Evolutionary conservation across 2,888 invertebrate genomes (phyloP).

Genomic region (Luperina nickerlii): DNA sequence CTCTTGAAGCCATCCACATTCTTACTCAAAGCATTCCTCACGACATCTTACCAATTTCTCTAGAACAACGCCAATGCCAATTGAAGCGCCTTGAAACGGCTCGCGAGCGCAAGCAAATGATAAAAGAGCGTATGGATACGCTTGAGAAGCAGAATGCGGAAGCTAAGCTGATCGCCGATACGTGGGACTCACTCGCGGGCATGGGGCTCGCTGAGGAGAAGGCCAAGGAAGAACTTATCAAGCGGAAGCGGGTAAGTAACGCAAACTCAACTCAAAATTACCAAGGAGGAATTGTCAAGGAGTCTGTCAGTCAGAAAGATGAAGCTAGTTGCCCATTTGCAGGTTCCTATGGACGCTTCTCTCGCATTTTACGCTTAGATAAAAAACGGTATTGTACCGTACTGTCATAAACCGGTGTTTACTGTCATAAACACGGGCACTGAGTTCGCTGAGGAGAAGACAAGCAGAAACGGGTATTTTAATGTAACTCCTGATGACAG

Average conservation of each 20-base stretch:
- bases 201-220: constrained; percentile 74
- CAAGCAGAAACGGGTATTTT: constrained; percentile 21
- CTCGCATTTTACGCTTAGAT: no score
- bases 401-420: no score
- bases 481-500: no score
- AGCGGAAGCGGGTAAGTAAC: constrained; percentile 76
- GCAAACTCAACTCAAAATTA: neutral
- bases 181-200: constrained; percentile 81
- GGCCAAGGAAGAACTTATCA: constrained; percentile 71
- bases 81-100: constrained; percentile 71
- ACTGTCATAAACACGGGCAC: constrained; percentile 61
- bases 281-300: neutral
- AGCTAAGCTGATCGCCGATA: constrained; percentile 69
- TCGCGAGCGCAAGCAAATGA: constrained; percentile 72
- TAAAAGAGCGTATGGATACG: constrained; percentile 70
- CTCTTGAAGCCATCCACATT: neutral
- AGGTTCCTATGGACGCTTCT: no score
- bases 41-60: neutral
- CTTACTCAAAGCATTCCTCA: neutral
- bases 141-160: constrained; percentile 68
- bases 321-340: neutral
- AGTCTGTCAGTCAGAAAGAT: neutral
- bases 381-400: no score
- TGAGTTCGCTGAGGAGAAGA: constrained; percentile 72
- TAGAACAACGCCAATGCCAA: constrained; percentile 65